Base-by-base conservation (phyloP, 2,113 vertebrate genomes). In the Halichoeres trimaculatus region DNA sequence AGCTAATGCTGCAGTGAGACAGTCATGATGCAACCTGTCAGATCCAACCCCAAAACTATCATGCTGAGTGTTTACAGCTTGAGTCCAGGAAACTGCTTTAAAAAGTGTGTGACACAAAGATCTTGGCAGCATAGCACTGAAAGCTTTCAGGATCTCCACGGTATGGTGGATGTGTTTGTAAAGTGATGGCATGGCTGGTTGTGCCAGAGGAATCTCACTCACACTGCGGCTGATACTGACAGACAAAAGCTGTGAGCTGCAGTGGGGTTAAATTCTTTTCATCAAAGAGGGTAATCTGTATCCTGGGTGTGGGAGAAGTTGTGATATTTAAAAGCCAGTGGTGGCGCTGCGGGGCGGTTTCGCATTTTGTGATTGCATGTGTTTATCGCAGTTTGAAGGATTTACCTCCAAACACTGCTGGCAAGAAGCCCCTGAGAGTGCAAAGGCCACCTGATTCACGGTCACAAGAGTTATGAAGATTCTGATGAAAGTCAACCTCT, bases 111-210 rank as follows among this genome's bases (percentile, higher is more conserved):
- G 22, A 83, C 67, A 71, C 63, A 70, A 74, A 68, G 57, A 58
- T 73, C 53, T 60, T 45, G 41, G 80, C 73, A 20, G 72, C 85
- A 76, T 76, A 79, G 78, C 68, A 76, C 16, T 23, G 56, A 43
- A 24, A 83, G 40, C 74, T 58, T 30, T 36, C 13, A 40, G 1
- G 6, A 40, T 92, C 74, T 74, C 84, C 78, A 70, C 74, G 80
- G 68, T 24, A 23, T 34, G 45, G 45, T 30, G 24, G 60, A 56
- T 73, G 16, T 68, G 2, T 24, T 70, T 47, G 19, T 64, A 41
- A 38, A 65, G 64, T 65, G 4, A 6, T 57, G 56, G 55, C 61
- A 71, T 80, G 69, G 14, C 47, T 53, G 51, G 35, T 51, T 38
- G 63, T 62, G 51, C 59, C 57, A 70, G 62, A 20, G 63, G 54